Evolutionary conservation across 2,888 invertebrate species (phyloP).

Genomic region (Phengaris alcon): DNA sequence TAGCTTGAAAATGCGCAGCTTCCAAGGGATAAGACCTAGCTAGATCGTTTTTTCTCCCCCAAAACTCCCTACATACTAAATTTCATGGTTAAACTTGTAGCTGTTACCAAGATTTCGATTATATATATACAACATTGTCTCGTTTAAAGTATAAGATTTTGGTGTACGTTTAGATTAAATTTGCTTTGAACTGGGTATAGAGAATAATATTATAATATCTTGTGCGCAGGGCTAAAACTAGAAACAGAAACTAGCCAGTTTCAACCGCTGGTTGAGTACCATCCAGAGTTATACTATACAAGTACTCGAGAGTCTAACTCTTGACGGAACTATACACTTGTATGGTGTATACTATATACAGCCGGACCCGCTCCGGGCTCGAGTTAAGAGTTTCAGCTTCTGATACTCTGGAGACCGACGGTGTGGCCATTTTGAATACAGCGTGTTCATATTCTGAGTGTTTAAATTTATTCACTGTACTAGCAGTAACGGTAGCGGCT

Average conservation of each 20-base stretch:
- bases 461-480: neutral
- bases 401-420: neutral
- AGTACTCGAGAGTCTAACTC: neutral
- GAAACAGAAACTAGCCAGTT: neutral
- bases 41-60: too few relatives aligned
- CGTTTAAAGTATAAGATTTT: too few relatives aligned
- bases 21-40: too few relatives aligned
- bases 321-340: neutral
- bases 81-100: too few relatives aligned
- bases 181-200: too few relatives aligned
- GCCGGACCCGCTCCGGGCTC: neutral
- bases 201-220: neutral
- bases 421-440: slow-evolving; percentile 24
- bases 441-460: neutral
- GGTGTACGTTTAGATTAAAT: too few relatives aligned
- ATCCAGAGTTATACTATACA: too few relatives aligned
- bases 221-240: neutral
- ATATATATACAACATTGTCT: too few relatives aligned
- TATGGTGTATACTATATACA: neutral
- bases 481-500: too few relatives aligned
- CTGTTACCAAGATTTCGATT: too few relatives aligned
- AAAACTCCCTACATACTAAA: too few relatives aligned
- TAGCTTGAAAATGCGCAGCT: too few relatives aligned
- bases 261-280: neutral
- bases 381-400: slow-evolving; percentile 16